Base-by-base conservation (phyloP, 2,113 vertebrate genomes). In the Dissostichus mawsoni region DNA sequence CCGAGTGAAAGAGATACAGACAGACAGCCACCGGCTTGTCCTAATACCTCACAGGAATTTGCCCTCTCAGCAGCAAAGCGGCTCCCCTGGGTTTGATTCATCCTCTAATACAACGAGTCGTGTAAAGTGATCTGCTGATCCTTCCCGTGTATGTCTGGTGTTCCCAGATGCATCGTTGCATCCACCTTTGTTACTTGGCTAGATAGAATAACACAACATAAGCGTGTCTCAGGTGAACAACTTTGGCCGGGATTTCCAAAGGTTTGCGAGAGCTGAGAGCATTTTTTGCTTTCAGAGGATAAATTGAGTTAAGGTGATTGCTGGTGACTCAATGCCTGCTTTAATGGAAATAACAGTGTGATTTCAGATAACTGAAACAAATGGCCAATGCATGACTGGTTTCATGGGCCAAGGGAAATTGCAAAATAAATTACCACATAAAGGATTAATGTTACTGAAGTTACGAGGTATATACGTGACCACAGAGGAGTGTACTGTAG, bases 11-110 rank as follows among this genome's bases (percentile, higher is more conserved):
- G 74, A 74, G 71, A 89, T 69, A 84, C 51, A 78, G 83, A 76
- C 52, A 59, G 79, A 84, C 81, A 56, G 77, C 81, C 71, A 76
- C 50, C 63, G 65, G 89, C 75, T 80, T 45, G 70, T 88, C 64
- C 84, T 59, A 55, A 90, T 83, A 85, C 73, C 76, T 84, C 20
- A 18, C 55, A 82, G 68, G 85, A 89, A 86, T 84, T 56, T 85
- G 72, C 74, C 76, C 73, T 76, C 12, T 5, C 71, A 69, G 64
- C 85, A 70, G 64, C 75, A 72, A 66, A 78, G 75, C 69, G 81
- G 74, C 61, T 70, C 76, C 64, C 80, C 69, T 9, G 64, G 63
- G 65, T 82, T 82, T 84, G 83, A 81, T 80, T 80, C 72, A 72
- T 85, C 83, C 68, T 81, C 71, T 16, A 13, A 81, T 72, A 78